phyloP scores from a whole-genome alignment of 2,113 vertebrate species.

The Eira barbara region DNA sequence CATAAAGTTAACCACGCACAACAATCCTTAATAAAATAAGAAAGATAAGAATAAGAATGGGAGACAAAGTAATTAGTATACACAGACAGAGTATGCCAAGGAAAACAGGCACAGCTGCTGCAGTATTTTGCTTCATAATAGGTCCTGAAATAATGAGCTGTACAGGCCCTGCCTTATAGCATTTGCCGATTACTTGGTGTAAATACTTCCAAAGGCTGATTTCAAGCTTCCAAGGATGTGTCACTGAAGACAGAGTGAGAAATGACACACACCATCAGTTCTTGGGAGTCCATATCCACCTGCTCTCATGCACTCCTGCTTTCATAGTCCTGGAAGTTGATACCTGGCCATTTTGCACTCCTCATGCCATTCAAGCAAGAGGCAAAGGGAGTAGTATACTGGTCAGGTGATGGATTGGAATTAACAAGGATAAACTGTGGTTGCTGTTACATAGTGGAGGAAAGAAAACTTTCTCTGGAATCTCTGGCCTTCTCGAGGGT shows the following conservation, averaged over 20 bases:
- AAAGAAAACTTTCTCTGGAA: neutral
- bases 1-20: neutral
- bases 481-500: neutral
- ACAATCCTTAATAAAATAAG: neutral
- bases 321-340: neutral
- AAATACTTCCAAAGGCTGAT: neutral
- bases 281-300: neutral
- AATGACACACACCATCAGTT: neutral
- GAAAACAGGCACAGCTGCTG: neutral
- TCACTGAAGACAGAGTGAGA: neutral
- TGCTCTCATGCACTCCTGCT: rapidly evolving
- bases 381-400: neutral
- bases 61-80: neutral
- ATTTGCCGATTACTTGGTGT: neutral
- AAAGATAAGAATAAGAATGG: neutral
- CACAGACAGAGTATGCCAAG: no score
- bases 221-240: neutral
- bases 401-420: neutral
- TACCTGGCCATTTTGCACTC: neutral
- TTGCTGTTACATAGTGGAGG: neutral
- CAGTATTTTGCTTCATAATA: neutral
- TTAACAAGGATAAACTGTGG: neutral
- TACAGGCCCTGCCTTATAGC: neutral
- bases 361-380: neutral
- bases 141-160: neutral